Conservation (phyloP, 2,113 vertebrate species). For the Falcunculus frontatus region DNA sequence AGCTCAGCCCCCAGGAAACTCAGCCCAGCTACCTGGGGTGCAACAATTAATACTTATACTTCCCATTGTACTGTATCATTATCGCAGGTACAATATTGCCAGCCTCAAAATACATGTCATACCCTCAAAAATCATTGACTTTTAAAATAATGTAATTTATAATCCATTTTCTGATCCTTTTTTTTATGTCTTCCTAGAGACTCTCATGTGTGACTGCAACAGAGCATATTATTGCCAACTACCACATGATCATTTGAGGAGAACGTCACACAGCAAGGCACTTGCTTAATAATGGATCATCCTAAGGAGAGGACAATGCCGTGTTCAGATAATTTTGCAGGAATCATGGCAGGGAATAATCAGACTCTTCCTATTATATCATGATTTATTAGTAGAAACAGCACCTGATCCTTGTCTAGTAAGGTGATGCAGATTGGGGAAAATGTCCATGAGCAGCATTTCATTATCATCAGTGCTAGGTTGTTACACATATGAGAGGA, state of each 20-base stretch:
- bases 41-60: not conserved
- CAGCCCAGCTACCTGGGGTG: not conserved
- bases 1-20: not conserved
- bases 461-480: not conserved
- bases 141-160: not conserved
- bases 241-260: not conserved
- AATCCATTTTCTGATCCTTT: not conserved
- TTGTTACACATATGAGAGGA: not conserved
- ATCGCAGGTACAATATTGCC: not conserved
- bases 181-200: not conserved
- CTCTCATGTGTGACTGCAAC: not conserved
- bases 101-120: not conserved
- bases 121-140: not conserved
- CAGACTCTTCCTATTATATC: not conserved
- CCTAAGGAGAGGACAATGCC: not conserved
- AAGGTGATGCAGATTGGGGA: not conserved
- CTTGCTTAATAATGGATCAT: not conserved
- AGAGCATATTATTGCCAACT: not conserved
- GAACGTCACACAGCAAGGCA: not conserved
- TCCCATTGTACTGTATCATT: not conserved
- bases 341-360: not conserved
- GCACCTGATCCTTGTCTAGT: not conserved
- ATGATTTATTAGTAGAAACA: not conserved
- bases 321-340: not conserved
- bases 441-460: not conserved